Base-by-base conservation (phyloP, 2,797 vertebrate genomes). In the Danio tinwini region DNA sequence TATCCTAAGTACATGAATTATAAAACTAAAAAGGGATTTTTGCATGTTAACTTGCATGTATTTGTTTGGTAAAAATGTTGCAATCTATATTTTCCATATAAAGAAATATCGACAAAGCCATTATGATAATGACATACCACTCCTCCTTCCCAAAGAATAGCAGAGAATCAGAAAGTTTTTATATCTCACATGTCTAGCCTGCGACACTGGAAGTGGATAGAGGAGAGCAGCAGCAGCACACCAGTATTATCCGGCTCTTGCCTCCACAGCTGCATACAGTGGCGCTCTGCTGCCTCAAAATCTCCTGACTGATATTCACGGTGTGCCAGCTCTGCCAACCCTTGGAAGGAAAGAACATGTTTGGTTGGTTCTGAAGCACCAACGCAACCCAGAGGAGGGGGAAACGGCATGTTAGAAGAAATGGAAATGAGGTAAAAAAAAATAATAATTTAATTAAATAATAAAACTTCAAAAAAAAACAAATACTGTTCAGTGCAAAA, bases 271-370 rank as follows among this genome's bases (percentile, higher is more conserved):
- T 99, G 98, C 98, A 99, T 99, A 93, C 98, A 99, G 94, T 99
- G 98, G 87, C 98, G 97, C 91, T 99, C 98, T 62, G 98, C 98
- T 80, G 98, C 98, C 92, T 99, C 98, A 91, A 99, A 99, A 92
- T 99, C 98, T 73, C 98, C 98, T 70, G 98, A 98, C 93, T 99
- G 98, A 95, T 99, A 99, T 90, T 99, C 98, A 72, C 98, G 96
- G 91, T 99, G 98, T 92, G 98, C 98, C 96, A 99, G 94, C 93
- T 99, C 98, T 86, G 98, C 98, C 96, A 99, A 96, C 96, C 98
- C 98, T 99, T 99, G 97, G 97, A 99, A 99, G 96, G 97, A 98
- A 98, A 99, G 97, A 94, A 99, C 95, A 98, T 92, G 96, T 98
- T 98, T 99, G 94, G 96, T 98, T 95, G 97, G 96, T 98, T 98